Evolutionary conservation across 2,797 vertebrate species (phyloP).

Genomic region (Gouania willdenowi): DNA sequence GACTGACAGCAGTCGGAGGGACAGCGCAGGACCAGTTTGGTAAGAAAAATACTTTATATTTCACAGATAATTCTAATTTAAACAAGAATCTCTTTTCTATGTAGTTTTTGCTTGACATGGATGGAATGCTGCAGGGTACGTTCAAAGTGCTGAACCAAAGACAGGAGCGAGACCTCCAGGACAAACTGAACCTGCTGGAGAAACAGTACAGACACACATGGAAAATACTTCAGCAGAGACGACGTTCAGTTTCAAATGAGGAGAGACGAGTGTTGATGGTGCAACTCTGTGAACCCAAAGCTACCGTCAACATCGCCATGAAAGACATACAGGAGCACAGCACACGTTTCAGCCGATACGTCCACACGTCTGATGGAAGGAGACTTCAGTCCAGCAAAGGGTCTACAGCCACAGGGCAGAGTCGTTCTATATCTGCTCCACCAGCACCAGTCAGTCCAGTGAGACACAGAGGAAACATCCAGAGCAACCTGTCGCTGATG

Average conservation of each 20-base stretch:
- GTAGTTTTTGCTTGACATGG: conserved; percentile 19
- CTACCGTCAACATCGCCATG: conserved; percentile 70
- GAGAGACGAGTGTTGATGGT: conserved; percentile 56
- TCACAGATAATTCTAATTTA: neutral
- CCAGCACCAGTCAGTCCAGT: conserved; percentile 1
- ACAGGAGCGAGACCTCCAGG: conserved; percentile 62
- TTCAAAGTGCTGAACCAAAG: conserved; percentile 64
- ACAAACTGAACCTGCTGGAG: conserved; percentile 62
- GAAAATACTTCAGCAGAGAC: conserved; percentile 58
- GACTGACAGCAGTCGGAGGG: neutral
- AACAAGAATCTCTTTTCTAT: neutral
- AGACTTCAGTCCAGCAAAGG: neutral
- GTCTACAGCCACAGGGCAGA: neutral
- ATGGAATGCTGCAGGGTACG: conserved; percentile 32
- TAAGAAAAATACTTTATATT: neutral
- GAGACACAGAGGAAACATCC: conserved; percentile 23
- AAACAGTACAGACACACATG: conserved; percentile 50
- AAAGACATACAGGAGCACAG: conserved; percentile 50
- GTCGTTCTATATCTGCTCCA: conserved; percentile 41
- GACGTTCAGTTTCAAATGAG: conserved; percentile 41
- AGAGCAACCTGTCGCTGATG: conserved; percentile 60
- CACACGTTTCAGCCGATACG: conserved; percentile 3
- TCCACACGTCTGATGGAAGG: conserved; percentile 17
- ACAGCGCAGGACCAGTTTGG: neutral
- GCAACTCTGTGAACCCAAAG: conserved; percentile 66